These are phyloP conservation scores for Camelus bactrianus DNA, from an alignment of 2,113 vertebrate species.

Conservation along the genomic window DNA sequence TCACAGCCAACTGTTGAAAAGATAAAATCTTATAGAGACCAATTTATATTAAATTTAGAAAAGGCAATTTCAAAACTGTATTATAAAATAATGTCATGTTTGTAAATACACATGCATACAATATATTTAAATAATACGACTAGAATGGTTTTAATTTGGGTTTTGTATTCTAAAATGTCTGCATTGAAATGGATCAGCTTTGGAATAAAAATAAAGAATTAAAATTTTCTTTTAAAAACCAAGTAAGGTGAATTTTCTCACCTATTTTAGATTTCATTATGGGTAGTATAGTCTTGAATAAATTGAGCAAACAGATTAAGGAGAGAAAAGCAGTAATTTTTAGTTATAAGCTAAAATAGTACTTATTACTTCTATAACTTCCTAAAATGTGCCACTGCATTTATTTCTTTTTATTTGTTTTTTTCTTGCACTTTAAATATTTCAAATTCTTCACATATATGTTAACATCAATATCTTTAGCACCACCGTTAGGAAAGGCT, in stretches of 20 bases:
- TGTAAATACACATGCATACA: not conserved
- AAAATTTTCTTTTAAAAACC: not conserved
- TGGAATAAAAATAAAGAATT: not conserved
- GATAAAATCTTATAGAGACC: not conserved
- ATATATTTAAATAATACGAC: not conserved
- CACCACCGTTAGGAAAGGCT: not conserved
- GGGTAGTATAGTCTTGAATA: not conserved
- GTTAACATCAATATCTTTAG: not conserved
- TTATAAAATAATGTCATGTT: not conserved
- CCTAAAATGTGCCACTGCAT: not conserved
- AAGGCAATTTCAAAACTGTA: not conserved
- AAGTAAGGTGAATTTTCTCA: not conserved
- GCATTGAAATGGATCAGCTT: not conserved
- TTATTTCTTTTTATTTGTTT: not conserved
- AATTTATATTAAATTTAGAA: not conserved
- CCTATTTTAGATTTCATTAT: not conserved
- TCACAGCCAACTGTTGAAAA: not conserved
- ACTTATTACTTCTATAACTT: slow-evolving; percentile 1
- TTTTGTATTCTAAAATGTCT: slow-evolving; percentile 34
- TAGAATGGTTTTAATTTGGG: not conserved
- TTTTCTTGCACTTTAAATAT: not conserved
- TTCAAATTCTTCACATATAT: slow-evolving; percentile 9
- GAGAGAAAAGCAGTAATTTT: not conserved
- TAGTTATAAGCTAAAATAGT: not conserved
- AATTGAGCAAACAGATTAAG: not conserved